Evolutionary conservation across 1,140 invertebrate species (phyloP), one percentile per base, ranked within the genome.

Genomic region (Popillia japonica): DNA sequence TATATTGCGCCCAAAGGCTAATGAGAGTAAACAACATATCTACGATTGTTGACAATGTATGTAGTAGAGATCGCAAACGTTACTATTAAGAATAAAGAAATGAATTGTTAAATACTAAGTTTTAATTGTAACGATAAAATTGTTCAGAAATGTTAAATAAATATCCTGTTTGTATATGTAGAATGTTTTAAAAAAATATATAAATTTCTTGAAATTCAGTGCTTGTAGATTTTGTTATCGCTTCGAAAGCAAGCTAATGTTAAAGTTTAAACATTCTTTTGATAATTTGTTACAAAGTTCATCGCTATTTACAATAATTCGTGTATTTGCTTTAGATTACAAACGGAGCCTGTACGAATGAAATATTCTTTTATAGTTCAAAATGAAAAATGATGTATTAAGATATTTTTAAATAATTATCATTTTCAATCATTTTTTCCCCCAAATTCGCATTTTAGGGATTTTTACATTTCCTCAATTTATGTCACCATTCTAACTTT

Each of bases 271-370:
- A 68, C 22, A 68, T 68, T 27, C 61, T 68, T 22, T 17, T 27
- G 61, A 68, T 68, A 68, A 68, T 68, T 68, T 68, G 22, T 68
- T 68, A 68, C 61, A 68, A 68, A 68, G 61, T 68, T 68, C 61
- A 68, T 68, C 61, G 61, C 11, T 68, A 68, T 68, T 68, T 68
- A 68, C 61, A 23, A 64, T 22, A 68, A 34, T 34, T 23, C 27
- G 61, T 68, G 61, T 27, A 68, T 68, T 68, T 68, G 22, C 61
- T 68, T 68, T 68, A 68, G 61, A 68, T 68, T 68, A 68, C 61
- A 20, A n/a, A n/a, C 6, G 48, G 17, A 55, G 48, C 11, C 61
- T 7, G 14, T 34, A 20, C 9, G 61, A 68, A 68, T 68, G 27
- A 68, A 14, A 55, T 34, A 34, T 34, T 34, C 27, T 34, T 34